A percentile compares a stretch with the other conserved stretches of the same genome.
Conservation (phyloP, 1,140 invertebrate genomes). For the Plutomurus gul region DNA sequence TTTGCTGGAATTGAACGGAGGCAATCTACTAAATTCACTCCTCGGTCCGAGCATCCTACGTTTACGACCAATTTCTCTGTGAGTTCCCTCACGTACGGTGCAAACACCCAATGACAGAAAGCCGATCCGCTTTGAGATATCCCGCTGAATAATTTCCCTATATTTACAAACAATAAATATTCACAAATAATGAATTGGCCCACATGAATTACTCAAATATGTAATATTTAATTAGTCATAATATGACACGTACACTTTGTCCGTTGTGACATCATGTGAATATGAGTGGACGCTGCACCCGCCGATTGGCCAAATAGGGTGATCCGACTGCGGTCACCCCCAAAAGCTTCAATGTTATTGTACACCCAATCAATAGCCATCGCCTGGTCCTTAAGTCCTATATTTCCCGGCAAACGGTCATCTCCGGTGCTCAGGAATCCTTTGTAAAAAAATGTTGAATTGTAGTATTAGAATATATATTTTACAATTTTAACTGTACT, state of each 20-base stretch:
- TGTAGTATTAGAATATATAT: background rate
- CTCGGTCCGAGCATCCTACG: background rate
- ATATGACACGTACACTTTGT: no score
- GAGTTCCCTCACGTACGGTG: background rate
- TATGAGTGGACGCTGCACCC: background rate
- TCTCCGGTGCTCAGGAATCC: slow-evolving; percentile 38
- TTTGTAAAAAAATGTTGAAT: background rate
- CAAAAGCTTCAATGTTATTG: slow-evolving; percentile 33
- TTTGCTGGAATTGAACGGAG: background rate
- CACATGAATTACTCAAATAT: no score
- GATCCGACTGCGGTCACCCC: background rate
- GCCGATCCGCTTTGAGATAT: background rate
- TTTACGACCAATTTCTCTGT: background rate
- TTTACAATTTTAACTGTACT: background rate
- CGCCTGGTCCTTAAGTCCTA: slow-evolving; percentile 52
- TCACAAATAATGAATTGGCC: no score
- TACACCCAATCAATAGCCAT: slow-evolving; percentile 53
- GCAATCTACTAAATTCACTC: background rate
- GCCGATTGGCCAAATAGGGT: background rate
- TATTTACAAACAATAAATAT: no score
- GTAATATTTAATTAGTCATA: background rate
- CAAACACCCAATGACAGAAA: background rate
- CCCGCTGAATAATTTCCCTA: background rate
- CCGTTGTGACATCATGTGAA: background rate
- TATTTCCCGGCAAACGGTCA: slow-evolving; percentile 36